Conservation (phyloP, 2,888 invertebrate genomes). For the Mantis religiosa region DNA sequence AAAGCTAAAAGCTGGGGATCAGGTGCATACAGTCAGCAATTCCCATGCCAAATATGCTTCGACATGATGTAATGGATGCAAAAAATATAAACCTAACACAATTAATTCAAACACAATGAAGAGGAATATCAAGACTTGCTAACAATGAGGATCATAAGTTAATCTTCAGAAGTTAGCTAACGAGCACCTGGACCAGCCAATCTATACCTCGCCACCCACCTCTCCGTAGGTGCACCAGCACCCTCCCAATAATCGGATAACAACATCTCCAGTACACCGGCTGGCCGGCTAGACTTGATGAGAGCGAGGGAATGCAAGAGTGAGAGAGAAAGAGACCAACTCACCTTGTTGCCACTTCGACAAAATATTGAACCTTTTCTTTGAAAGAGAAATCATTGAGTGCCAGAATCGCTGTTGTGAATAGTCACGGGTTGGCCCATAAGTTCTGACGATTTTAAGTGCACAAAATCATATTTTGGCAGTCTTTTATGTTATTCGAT, state of each 20-base stretch:
- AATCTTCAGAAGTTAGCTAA: background rate
- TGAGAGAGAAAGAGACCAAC: background rate
- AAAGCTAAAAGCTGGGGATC: background rate
- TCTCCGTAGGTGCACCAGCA: background rate
- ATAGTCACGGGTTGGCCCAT: no score
- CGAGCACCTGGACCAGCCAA: background rate
- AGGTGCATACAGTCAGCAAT: background rate
- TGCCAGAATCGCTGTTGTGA: no score
- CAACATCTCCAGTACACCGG: conserved; percentile 12
- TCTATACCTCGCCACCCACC: background rate
- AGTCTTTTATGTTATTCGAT: no score
- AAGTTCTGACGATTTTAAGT: no score
- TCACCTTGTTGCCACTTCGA: conserved; percentile 10
- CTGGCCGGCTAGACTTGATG: background rate
- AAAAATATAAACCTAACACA: background rate
- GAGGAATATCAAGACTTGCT: background rate
- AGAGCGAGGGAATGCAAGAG: background rate
- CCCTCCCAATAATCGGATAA: conserved; percentile 17
- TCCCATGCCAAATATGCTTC: background rate
- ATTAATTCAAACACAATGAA: background rate
- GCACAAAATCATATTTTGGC: no score
- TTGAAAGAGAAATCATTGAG: background rate
- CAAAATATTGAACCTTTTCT: conserved; percentile 9
- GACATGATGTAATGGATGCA: background rate
- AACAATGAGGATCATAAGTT: background rate